Evolutionary conservation across 2,797 vertebrate genomes (phyloP), one percentile per base, ranked within the genome.

Genomic region (Notolabrus celidotus): DNA sequence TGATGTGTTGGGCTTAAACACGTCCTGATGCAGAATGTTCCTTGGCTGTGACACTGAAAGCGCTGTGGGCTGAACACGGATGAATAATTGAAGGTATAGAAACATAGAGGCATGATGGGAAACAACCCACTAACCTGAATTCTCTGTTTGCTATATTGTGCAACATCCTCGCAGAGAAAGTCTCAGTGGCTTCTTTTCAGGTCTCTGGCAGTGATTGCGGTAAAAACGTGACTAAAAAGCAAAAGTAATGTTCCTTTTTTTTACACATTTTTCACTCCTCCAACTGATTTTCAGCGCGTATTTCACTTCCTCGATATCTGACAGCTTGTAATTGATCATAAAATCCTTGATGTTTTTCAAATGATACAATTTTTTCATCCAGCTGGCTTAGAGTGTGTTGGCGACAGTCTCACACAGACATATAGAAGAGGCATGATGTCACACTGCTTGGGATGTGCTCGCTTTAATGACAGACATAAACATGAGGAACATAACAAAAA

Each of bases 101-200:
- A 67, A 80, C 71, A 77, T 60, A 41, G 77, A 83, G 55, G 69
- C 75, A 77, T 84, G 83, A 82, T 83, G 77, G 67, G 74, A 85
- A 87, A 79, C 76, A 92, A 68, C 91, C 88, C 85, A 92, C 82
- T 93, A 88, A 91, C 92, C 92, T 92, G 77, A 85, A 92, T 91
- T 88, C 62, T 58, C 39, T 31, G 51, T 59, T 74, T 52, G 46
- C 16, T 52, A 53, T 58, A 73, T 45, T 57, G 56, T 67, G 60
- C 59, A 52, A n/a, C 59, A 64, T 70, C 59, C 22, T 55, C 36
- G 31, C 34, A 67, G 46, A 73, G 69, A 57, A 57, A 53, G 31
- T 74, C 22, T 68, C 3, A 6, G 34, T 45, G 55, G 49, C 55
- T 25, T 54, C 20, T 6, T 53, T 62, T 67, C 53, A 16, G 34